A percentile compares a stretch with the other conserved stretches of the same genome.
phyloP scores from a whole-genome alignment of 1,140 invertebrate genomes.

The Acromyrmex heyeri region DNA sequence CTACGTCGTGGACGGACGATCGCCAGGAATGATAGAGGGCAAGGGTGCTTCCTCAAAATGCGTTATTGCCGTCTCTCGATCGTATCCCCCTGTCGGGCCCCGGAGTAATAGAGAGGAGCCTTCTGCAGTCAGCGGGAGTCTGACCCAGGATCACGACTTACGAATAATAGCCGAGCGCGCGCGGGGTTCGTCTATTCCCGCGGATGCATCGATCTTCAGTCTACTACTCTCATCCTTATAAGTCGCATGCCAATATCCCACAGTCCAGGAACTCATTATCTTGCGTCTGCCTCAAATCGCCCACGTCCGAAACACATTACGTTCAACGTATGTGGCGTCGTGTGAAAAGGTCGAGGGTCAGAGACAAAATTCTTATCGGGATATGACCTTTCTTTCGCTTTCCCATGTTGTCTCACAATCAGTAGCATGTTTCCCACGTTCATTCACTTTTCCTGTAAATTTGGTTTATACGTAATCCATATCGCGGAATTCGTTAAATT shows the following conservation, averaged over 20 bases:
- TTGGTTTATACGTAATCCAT: neutral
- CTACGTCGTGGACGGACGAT: slow-evolving; percentile 9
- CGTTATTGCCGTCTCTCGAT: slow-evolving; percentile 67
- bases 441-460: neutral
- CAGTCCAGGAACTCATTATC: slow-evolving; percentile 72
- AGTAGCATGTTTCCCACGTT: neutral
- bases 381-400: slow-evolving; percentile 29
- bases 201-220: slow-evolving; percentile 71
- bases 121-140: slow-evolving; percentile 52
- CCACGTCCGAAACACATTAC: slow-evolving; percentile 65
- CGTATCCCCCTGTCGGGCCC: slow-evolving; percentile 42
- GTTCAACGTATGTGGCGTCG: slow-evolving; percentile 45
- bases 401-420: neutral
- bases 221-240: slow-evolving; percentile 70
- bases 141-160: slow-evolving; percentile 73
- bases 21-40: slow-evolving; percentile 38
- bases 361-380: slow-evolving; percentile 62
- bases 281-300: slow-evolving; percentile 67
- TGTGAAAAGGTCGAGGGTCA: slow-evolving; percentile 64
- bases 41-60: slow-evolving; percentile 53
- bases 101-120: slow-evolving; percentile 64
- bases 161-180: slow-evolving; percentile 69
- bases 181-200: slow-evolving; percentile 61
- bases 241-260: slow-evolving; percentile 65
- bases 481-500: neutral